phyloP scores from a whole-genome alignment of 2,113 vertebrate species.

The Stictonetta naevosa region DNA sequence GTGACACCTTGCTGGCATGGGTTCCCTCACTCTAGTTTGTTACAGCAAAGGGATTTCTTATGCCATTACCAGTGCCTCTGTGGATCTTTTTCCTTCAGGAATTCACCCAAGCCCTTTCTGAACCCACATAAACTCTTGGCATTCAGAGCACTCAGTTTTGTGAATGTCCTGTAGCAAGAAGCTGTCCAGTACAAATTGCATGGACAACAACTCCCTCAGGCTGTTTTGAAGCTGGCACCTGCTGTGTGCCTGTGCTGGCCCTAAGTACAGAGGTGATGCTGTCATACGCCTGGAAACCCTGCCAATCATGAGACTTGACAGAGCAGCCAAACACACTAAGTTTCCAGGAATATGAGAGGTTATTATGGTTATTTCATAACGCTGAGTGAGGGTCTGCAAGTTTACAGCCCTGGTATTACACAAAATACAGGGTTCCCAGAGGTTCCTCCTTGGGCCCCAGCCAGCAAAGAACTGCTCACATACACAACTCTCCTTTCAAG shows the following conservation, averaged over 20 bases:
- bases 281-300: not conserved
- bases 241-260: not conserved
- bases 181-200: not conserved
- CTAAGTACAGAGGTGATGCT: not conserved
- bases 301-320: not conserved
- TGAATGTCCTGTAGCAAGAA: not conserved
- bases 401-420: not conserved
- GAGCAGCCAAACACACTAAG: not conserved
- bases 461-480: conserved; percentile 7
- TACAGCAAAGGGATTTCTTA: not conserved
- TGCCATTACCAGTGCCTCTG: accelerated
- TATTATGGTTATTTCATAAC: not conserved
- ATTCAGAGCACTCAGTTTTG: not conserved
- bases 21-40: not conserved
- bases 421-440: not conserved
- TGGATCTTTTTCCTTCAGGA: accelerated
- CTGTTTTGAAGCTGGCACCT: not conserved
- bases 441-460: not conserved
- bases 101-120: not conserved
- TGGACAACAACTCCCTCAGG: not conserved
- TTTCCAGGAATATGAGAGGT: conserved; percentile 3
- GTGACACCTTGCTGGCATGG: accelerated
- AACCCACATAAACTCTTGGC: not conserved
- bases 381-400: not conserved
- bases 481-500: conserved; percentile 3